phyloP scores from a whole-genome alignment of 2,113 vertebrate species.

The Vombatus ursinus region DNA sequence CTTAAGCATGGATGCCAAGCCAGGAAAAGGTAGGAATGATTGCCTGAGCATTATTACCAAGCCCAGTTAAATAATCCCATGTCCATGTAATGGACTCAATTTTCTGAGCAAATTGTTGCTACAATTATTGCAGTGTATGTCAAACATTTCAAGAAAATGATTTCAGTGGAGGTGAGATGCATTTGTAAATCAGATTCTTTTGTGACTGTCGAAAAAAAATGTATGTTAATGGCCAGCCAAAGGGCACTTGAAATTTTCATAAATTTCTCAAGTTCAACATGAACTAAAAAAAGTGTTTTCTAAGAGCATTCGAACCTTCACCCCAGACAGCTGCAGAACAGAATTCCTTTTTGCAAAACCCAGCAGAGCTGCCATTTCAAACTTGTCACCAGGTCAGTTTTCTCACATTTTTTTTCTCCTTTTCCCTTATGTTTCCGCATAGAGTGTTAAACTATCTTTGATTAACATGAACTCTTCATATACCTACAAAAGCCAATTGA shows the following conservation, averaged over 20 bases:
- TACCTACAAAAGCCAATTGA: not conserved
- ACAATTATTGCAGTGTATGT: not conserved
- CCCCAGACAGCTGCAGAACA: not conserved
- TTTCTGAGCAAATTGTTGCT: not conserved
- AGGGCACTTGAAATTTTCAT: not conserved
- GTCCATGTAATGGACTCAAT: not conserved
- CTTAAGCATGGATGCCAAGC: not conserved
- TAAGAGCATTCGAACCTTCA: not conserved
- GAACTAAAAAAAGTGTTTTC: not conserved
- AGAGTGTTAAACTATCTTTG: conserved; percentile 23
- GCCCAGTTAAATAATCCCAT: not conserved
- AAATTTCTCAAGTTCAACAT: not conserved
- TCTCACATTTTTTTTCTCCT: not conserved
- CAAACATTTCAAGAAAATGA: not conserved
- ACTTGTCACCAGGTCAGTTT: not conserved
- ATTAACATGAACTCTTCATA: not conserved
- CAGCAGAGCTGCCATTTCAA: conserved; percentile 10
- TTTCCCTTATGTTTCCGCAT: not conserved
- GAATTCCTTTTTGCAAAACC: not conserved
- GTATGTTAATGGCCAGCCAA: not conserved
- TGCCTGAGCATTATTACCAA: not conserved
- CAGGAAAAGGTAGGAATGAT: not conserved
- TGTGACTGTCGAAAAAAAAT: not conserved
- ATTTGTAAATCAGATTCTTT: not conserved
- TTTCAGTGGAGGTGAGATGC: conserved; percentile 5